Evolutionary conservation across 2,888 invertebrate species (phyloP).

Genomic region (Trachelus stipa): DNA sequence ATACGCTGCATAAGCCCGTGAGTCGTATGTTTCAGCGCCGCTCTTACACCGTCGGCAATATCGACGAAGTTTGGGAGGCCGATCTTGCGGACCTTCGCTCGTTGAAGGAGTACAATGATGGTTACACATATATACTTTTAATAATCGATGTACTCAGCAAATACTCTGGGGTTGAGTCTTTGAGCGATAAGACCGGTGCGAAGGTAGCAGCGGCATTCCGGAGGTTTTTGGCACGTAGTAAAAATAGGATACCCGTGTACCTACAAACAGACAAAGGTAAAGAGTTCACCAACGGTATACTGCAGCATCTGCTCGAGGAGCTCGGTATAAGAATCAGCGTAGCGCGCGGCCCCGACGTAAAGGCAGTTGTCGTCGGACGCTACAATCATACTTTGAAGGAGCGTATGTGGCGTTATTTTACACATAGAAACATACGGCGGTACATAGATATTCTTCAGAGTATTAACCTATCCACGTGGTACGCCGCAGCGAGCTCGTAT

Average conservation of each 20-base stretch:
- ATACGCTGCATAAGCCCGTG: not conserved
- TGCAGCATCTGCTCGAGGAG: slow-evolving; percentile 26
- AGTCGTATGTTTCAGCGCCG: too few species aligned
- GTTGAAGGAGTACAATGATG: not conserved
- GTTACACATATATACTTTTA: slow-evolving; percentile 27
- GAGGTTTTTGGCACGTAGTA: slow-evolving; percentile 13
- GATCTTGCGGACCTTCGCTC: slow-evolving; percentile 18
- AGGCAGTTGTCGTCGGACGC: not conserved
- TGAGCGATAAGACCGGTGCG: slow-evolving; percentile 26
- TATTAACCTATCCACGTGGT: too few species aligned
- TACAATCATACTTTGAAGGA: too few species aligned
- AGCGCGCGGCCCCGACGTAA: slow-evolving; percentile 40
- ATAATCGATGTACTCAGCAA: slow-evolving; percentile 39
- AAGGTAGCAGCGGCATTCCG: slow-evolving; percentile 21
- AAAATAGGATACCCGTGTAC: slow-evolving; percentile 16
- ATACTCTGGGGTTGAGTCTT: slow-evolving; percentile 29
- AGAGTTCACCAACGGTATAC: slow-evolving; percentile 27
- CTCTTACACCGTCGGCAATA: slow-evolving; percentile 20
- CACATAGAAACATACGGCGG: too few species aligned
- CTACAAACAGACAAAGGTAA: slow-evolving; percentile 35
- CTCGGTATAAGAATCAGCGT: not conserved
- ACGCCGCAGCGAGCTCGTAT: not conserved
- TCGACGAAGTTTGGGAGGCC: slow-evolving; percentile 27
- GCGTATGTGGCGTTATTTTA: too few species aligned
- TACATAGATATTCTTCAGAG: too few species aligned